A percentile compares a stretch with the other conserved stretches of the same genome.
phyloP scores from a whole-genome alignment of 2,797 vertebrate species.

The Hyperoplus immaculatus region DNA sequence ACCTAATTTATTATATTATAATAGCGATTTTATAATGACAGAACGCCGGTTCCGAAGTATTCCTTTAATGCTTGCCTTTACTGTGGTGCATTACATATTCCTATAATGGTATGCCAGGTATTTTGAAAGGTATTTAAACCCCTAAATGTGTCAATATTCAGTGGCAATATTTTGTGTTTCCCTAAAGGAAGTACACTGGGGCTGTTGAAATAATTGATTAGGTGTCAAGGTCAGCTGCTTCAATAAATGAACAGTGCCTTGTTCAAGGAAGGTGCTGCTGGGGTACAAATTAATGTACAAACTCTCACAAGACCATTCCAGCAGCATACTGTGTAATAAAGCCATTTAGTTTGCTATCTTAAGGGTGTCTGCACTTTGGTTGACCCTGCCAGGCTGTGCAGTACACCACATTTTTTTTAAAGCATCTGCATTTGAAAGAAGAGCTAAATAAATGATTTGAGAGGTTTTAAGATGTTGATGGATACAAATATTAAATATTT shows the following conservation, averaged over 20 bases:
- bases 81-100: constrained; percentile 8
- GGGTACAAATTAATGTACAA: constrained; percentile 23
- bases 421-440: constrained; percentile 4
- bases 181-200: background rate
- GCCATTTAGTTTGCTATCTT: constrained; percentile 21
- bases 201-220: constrained; percentile 39
- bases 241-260: constrained; percentile 30
- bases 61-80: constrained; percentile 5
- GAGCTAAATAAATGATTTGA: background rate
- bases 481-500: background rate
- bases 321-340: background rate
- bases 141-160: too few relatives aligned
- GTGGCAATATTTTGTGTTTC: background rate
- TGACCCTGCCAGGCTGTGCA: constrained; percentile 40
- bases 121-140: background rate
- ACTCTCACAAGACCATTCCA: constrained; percentile 36
- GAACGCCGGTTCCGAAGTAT: too few relatives aligned
- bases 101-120: background rate
- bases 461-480: background rate
- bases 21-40: too few relatives aligned
- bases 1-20: too few relatives aligned
- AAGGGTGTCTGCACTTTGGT: constrained; percentile 32
- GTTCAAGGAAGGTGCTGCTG: constrained; percentile 29
- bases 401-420: constrained; percentile 9
- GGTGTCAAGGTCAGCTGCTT: constrained; percentile 17